Base-by-base conservation (phyloP, 2,888 invertebrate species). In the Latrodectus elegans region DNA sequence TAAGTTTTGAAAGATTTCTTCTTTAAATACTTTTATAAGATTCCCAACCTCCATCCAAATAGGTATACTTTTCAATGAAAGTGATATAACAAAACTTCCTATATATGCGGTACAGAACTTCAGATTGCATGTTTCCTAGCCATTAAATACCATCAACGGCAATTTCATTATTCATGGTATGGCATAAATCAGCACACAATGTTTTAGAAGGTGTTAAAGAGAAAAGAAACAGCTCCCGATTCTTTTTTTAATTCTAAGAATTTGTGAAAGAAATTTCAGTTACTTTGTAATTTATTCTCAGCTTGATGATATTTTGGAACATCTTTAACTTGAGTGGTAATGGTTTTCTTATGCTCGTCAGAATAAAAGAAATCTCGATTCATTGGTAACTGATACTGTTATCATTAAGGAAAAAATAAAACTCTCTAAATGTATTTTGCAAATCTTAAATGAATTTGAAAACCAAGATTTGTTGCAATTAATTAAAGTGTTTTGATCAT, bases 81-180 rank as follows among this genome's bases (percentile, higher is more conserved):
- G 38, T 38, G 38, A 38, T 38, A 1, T 38, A 38, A 38, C 38
- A 38, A 11, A 60, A 60, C 60, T 60, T 60, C 10, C 60, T 38
- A n/a, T n/a, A n/a, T n/a, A n/a, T n/a, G 60, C n/a, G 11, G 4
- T 15, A 60, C 60, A 60, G 60, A 60, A 10, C 10, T 60, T 15
- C 60, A 60, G 17, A 11, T 81, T 51, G 83, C 83, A 83, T 83
- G 83, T 71, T 76, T 70, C 55, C 26, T 26, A 65, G 15, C 76
- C 83, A 83, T 83, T 83, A 83, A 70, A 60, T 71, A 52, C 64
- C 70, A 83, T 83, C 83, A 83, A 49, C 52, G 71, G 6, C 52
- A 51, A 52, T 70, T 83, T 83, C 67, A 83, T 76, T 83, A 83
- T 83, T 83, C 83, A 83, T 83, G 60, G 53, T 71, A 14, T 17